Percentiles rank a stretch among this genome's conserved stretches.
Evolutionary conservation across 30 jellyfish, hydroid and myxozoan genomes (phyloP).

Genomic region (Turritopsis dohrnii): DNA sequence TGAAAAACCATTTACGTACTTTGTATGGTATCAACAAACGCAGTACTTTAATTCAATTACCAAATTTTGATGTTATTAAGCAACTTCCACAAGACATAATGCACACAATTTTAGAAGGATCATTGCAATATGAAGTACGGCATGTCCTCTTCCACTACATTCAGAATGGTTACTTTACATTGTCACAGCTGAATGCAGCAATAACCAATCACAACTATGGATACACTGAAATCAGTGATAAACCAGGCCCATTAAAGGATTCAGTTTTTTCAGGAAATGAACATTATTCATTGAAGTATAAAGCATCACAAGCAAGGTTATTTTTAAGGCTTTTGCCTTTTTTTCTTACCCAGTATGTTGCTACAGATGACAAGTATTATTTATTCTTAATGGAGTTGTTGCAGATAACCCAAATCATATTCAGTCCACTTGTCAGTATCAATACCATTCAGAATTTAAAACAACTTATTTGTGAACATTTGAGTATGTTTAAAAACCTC

Average conservation of each 20-base stretch:
- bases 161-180: constrained; percentile 1
- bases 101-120: constrained; percentile 44
- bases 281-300: constrained; percentile 35
- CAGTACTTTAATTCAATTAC: constrained; percentile 25
- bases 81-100: constrained; percentile 47
- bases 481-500: constrained; percentile 12
- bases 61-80: constrained; percentile 31
- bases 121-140: constrained; percentile 31
- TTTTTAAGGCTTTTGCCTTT: constrained; percentile 39
- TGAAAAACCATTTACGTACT: constrained; percentile 17
- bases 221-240: constrained; percentile 27
- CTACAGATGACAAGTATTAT: constrained; percentile 1
- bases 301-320: constrained; percentile 40
- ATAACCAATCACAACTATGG: constrained; percentile 33
- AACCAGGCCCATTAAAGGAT: constrained; percentile 44
- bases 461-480: constrained; percentile 23
- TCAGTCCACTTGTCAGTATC: constrained; percentile 35
- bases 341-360: constrained; percentile 5
- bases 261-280: constrained; percentile 40
- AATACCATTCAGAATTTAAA: constrained; percentile 21
- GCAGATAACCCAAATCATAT: constrained; percentile 17
- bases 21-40: constrained; percentile 28
- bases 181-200: constrained; percentile 27
- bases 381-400: constrained; percentile 21
- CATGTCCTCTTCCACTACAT: background rate